Percentiles rank a stretch among this genome's conserved stretches.
phyloP scores from a whole-genome alignment of 2,888 invertebrate species.

The Busseola fusca region DNA sequence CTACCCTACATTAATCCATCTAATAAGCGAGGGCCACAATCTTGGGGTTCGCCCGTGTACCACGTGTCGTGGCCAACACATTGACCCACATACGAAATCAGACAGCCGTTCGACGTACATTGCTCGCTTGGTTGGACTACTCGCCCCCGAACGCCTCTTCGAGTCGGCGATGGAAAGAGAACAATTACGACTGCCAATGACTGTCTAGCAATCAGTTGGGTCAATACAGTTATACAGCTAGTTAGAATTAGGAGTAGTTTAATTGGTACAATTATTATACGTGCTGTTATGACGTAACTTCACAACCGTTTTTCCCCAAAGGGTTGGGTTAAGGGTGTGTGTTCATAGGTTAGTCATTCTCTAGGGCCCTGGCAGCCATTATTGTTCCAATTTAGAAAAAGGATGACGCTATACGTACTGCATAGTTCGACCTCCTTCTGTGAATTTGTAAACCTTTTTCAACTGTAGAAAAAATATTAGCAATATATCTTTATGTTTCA shows the following conservation, averaged over 20 bases:
- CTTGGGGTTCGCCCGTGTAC: slow-evolving; percentile 38
- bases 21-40: slow-evolving; percentile 53
- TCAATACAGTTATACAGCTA: slow-evolving; percentile 8
- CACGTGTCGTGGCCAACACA: slow-evolving; percentile 44
- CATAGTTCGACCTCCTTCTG: not conserved
- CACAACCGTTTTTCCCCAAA: not conserved
- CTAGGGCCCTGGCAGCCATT: not conserved
- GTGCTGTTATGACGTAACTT: slow-evolving; percentile 21
- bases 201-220: not conserved
- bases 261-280: slow-evolving; percentile 39
- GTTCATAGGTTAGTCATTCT: slow-evolving; percentile 3
- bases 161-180: slow-evolving; percentile 31
- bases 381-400: not conserved
- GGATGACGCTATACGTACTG: not conserved
- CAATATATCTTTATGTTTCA: not conserved
- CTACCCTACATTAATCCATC: slow-evolving; percentile 50
- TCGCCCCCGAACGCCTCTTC: not conserved
- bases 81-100: slow-evolving; percentile 57
- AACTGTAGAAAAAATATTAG: not conserved
- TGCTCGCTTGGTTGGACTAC: slow-evolving; percentile 19
- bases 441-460: not conserved
- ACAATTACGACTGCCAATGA: slow-evolving; percentile 31
- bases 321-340: slow-evolving; percentile 36
- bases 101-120: slow-evolving; percentile 55
- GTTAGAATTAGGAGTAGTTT: slow-evolving; percentile 12